These are phyloP conservation scores for Mastigias papua DNA, from an alignment of 30 jellyfish, hydroid and myxozoan genomes.

Conservation along the genomic window DNA sequence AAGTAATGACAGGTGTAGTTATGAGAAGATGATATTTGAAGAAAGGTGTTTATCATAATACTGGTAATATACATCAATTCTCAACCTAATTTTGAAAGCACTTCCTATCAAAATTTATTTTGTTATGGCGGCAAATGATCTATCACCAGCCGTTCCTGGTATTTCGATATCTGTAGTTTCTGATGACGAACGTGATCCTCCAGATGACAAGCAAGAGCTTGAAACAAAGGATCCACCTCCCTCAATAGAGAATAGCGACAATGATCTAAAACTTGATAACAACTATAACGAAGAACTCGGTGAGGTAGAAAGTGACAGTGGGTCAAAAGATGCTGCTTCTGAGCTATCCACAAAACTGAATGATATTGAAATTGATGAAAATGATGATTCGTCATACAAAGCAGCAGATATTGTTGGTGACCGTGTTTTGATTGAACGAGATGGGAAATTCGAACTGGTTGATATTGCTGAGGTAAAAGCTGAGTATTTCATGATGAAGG, in stretches of 20 bases:
- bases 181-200: slow-evolving; percentile 19
- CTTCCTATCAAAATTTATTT: not conserved
- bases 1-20: not conserved
- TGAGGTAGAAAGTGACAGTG: not conserved
- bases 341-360: slow-evolving; percentile 15
- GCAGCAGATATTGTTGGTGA: slow-evolving; percentile 64
- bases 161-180: slow-evolving; percentile 64
- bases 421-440: slow-evolving; percentile 85
- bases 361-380: slow-evolving; percentile 13
- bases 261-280: not conserved
- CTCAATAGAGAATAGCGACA: not conserved
- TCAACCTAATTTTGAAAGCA: not conserved
- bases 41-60: not conserved
- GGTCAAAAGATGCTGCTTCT: not conserved
- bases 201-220: not conserved
- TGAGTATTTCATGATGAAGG: slow-evolving; percentile 68
- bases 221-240: not conserved
- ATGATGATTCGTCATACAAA: slow-evolving; percentile 3
- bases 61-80: not conserved
- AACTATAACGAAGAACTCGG: not conserved
- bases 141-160: slow-evolving; percentile 44
- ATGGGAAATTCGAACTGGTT: slow-evolving; percentile 94
- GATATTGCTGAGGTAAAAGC: slow-evolving; percentile 87
- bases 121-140: slow-evolving; percentile 17
- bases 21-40: not conserved